Conservation (phyloP, 2,888 invertebrate species). For the Atherix ibis region DNA sequence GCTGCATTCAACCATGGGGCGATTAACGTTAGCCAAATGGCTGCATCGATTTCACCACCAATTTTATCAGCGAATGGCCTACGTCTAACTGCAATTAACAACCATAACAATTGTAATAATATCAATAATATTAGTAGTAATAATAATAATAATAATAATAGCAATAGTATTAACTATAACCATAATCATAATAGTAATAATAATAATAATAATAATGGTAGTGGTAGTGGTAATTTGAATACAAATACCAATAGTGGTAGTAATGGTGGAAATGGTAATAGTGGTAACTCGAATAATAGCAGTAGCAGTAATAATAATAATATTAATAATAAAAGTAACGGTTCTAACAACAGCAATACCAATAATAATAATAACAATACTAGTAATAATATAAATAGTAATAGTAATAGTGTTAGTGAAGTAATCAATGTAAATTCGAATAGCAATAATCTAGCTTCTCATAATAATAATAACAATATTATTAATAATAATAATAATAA, state of each 20-base stretch:
- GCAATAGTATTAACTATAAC: neutral
- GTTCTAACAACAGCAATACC: neutral
- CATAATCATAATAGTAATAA: neutral
- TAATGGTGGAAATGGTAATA: neutral
- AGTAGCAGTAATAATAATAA: too few relatives aligned
- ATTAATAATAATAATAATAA: too few relatives aligned
- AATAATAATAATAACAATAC: neutral
- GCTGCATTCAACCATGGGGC: constrained; percentile 6
- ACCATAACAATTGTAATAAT: constrained; percentile 4
- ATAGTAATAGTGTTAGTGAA: neutral
- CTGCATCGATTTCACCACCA: neutral
- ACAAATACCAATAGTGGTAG: neutral
- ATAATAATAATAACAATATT: too few relatives aligned
- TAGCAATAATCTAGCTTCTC: too few relatives aligned
- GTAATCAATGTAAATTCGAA: neutral
- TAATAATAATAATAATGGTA: neutral
- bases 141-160: constrained; percentile 2
- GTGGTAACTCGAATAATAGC: too few relatives aligned
- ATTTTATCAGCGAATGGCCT: neutral
- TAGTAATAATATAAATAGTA: neutral
- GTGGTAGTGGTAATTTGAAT: neutral
- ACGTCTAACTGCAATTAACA: neutral
- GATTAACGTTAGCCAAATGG: neutral
- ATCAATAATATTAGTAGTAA: constrained; percentile 2
- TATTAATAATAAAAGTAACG: neutral